A percentile compares a stretch with the other conserved stretches of the same genome.
Conservation (phyloP, 1,140 invertebrate genomes). For the Pogonus chalceus region DNA sequence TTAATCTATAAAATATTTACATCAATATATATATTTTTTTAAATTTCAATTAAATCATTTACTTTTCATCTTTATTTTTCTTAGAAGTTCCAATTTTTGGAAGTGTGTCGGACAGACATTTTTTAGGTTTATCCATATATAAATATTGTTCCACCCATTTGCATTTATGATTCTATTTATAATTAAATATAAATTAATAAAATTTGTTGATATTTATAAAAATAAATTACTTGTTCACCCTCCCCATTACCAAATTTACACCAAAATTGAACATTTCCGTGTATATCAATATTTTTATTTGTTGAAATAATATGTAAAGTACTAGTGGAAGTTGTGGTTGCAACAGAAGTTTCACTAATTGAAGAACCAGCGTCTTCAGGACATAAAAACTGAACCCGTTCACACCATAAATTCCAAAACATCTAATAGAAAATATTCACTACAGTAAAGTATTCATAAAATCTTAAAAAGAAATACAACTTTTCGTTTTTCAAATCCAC, state of each 20-base stretch:
- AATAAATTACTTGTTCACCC: neutral
- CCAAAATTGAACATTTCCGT: conserved; percentile 33
- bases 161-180: neutral
- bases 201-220: neutral
- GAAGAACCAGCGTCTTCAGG: conserved; percentile 35
- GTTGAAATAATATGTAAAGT: conserved; percentile 33
- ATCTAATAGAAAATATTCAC: conserved; percentile 25
- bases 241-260: conserved; percentile 26
- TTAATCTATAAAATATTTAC: no score
- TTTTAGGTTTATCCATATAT: conserved; percentile 30
- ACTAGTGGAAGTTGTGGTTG: conserved; percentile 37
- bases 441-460: conserved; percentile 9
- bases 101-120: conserved; percentile 17
- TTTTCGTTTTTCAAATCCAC: conserved; percentile 33
- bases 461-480: conserved; percentile 14
- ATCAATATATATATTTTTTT: conserved; percentile 8
- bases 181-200: conserved; percentile 15
- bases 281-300: conserved; percentile 23
- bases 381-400: conserved; percentile 35
- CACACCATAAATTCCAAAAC: conserved; percentile 47
- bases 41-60: conserved; percentile 1
- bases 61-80: no score
- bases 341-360: conserved; percentile 42
- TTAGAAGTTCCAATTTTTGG: no score
- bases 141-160: conserved; percentile 37